Conservation (phyloP, 2,797 vertebrate species). For the Acanthornis magna region DNA sequence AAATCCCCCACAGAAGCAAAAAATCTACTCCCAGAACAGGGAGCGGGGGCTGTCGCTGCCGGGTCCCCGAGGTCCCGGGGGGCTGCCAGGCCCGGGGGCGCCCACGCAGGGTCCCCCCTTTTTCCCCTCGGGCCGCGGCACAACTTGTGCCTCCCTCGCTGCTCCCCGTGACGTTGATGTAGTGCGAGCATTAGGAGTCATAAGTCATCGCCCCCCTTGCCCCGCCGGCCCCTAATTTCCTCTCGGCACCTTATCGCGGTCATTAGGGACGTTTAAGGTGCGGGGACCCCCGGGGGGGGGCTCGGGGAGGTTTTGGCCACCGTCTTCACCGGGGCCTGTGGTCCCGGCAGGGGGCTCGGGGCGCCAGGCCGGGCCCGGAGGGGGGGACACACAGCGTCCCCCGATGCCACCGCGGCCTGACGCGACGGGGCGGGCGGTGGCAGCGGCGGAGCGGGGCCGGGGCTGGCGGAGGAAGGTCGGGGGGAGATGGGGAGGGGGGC, state of each 20-base stretch:
- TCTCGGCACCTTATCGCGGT: constrained; percentile 74
- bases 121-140: not conserved
- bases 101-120: not conserved
- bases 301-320: not conserved
- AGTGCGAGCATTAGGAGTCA: constrained; percentile 78
- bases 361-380: not conserved
- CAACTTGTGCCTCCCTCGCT: not conserved
- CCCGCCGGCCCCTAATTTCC: constrained; percentile 70
- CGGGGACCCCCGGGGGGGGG: not conserved
- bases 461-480: not conserved
- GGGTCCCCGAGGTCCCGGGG: not conserved
- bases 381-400: rapidly evolving
- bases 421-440: not conserved
- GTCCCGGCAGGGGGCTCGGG: not conserved
- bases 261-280: constrained; percentile 71
- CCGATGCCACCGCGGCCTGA: not conserved
- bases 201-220: constrained; percentile 73
- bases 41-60: not conserved
- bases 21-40: not conserved
- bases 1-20: not conserved
- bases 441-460: not conserved
- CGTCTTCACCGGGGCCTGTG: not conserved
- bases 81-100: not conserved
- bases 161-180: constrained; percentile 76
- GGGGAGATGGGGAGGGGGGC: not conserved